Evolutionary conservation across 2,113 vertebrate genomes (phyloP), one percentile per base, ranked within the genome.

Genomic region (Bujurquina vittata): DNA sequence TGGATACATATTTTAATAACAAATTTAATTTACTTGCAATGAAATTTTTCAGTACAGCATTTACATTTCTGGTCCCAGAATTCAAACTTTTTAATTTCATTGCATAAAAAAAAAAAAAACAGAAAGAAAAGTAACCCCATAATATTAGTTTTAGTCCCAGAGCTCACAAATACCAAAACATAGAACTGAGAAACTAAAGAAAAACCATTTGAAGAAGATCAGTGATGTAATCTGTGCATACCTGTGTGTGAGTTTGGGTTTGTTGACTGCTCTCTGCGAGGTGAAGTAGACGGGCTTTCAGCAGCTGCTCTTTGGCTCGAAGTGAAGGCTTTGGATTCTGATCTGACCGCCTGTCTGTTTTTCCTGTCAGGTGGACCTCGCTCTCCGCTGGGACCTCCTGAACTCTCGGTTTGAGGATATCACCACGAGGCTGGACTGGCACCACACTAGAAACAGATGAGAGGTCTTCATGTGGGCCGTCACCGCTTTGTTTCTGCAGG

Each of bases 211-310:
- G 40, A 49, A 69, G 65, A 3, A 31, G 43, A 52, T 52, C 10
- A 23, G 20, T 37, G 31, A 35, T 56, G 11, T 56, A 23, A 40
- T 56, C 46, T 52, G 26, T 33, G 3, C 56, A 23, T 81, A 93
- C 92, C 92, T 92, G 88, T 43, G 78, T 14, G 0, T 85, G 89
- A 67, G 59, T 23, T 33, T 65, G 86, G 5, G 17, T 23, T 37
- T 57, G 74, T 23, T 57, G 75, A 15, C 2, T 55, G 52, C 79
- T 82, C 59, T 67, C 76, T 79, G 61, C 9, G 7, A 46, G 1
- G 61, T 77, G 22, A 40, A 79, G 80, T 1, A 87, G 55, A 29
- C 33, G 77, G 59, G 55, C 67, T 40, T 26, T 89, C 57, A 86
- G 84, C 11, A 3, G 78, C 83, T 79, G 84, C 46, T 87, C 84